phyloP scores from a whole-genome alignment of 2,113 vertebrate species.

The Bos javanicus region DNA sequence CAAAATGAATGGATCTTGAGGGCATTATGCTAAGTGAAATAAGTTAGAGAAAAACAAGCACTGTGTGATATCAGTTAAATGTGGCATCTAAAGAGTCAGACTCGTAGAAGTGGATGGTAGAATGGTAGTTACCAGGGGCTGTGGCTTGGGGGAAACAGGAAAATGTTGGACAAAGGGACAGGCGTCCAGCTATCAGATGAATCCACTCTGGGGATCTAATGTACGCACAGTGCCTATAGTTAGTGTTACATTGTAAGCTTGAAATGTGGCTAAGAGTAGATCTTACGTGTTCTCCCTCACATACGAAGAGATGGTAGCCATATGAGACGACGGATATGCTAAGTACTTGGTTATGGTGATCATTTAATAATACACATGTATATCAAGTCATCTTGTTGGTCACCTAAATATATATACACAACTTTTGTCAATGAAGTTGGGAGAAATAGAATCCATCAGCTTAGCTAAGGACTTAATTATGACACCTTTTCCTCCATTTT shows the following conservation, averaged over 20 bases:
- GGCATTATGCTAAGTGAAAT: not conserved
- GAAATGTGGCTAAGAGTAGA: not conserved
- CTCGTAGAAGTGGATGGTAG: not conserved
- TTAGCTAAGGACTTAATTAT: not conserved
- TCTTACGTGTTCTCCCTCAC: not conserved
- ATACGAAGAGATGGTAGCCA: too few species aligned
- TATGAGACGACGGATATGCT: not conserved
- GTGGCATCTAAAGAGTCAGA: not conserved
- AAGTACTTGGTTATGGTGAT: not conserved
- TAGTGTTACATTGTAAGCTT: not conserved
- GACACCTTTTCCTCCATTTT: not conserved
- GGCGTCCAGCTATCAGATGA: not conserved
- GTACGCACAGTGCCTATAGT: too few species aligned
- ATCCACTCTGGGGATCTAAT: not conserved
- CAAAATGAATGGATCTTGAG: not conserved
- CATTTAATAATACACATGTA: too few species aligned
- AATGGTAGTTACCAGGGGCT: not conserved
- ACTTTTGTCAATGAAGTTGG: not conserved
- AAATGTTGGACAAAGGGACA: not conserved
- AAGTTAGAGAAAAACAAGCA: not conserved
- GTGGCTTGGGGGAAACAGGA: not conserved
- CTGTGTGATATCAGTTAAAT: not conserved
- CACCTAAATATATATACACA: not conserved
- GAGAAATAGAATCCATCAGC: not conserved
- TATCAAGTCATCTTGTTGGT: not conserved